Percentiles rank a stretch among this genome's conserved stretches.
phyloP scores from a whole-genome alignment of 2,797 vertebrate species.

The Chelmon rostratus region DNA sequence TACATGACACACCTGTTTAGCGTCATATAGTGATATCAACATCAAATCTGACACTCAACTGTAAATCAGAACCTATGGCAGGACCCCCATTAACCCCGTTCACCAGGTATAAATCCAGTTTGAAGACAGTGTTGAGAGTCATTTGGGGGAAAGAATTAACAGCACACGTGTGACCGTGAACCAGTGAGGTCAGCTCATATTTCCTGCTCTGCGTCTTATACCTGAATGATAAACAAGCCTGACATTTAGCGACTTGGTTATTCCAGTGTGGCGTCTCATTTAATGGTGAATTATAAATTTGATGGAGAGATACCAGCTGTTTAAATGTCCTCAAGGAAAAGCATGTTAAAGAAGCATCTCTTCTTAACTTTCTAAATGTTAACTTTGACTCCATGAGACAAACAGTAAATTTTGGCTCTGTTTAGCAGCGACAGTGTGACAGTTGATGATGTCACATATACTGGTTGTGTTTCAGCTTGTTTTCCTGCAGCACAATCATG shows the following conservation, averaged over 20 bases:
- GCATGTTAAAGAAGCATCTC: background rate
- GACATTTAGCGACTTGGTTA: background rate
- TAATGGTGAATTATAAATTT: background rate
- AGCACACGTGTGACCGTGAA: too few relatives aligned
- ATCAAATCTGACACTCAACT: too few relatives aligned
- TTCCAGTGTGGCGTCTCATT: background rate
- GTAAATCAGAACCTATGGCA: too few relatives aligned
- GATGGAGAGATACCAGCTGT: background rate
- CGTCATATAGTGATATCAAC: too few relatives aligned
- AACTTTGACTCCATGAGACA: background rate
- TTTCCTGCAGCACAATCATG: constrained; percentile 51
- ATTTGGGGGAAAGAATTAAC: too few relatives aligned
- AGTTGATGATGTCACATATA: background rate
- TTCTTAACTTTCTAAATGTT: background rate
- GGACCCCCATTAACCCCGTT: too few relatives aligned
- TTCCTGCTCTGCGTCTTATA: background rate
- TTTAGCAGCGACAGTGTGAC: constrained; percentile 23
- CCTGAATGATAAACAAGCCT: background rate
- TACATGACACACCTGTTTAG: too few relatives aligned
- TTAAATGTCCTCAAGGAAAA: too few relatives aligned
- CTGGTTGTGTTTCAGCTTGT: constrained; percentile 61
- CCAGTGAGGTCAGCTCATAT: too few relatives aligned
- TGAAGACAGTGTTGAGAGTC: too few relatives aligned
- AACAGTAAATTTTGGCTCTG: background rate
- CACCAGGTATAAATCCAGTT: too few relatives aligned